Evolutionary conservation across 2,888 invertebrate genomes (phyloP), one percentile per base, ranked within the genome.

Genomic region (Scaptomyza caliginosa): DNA sequence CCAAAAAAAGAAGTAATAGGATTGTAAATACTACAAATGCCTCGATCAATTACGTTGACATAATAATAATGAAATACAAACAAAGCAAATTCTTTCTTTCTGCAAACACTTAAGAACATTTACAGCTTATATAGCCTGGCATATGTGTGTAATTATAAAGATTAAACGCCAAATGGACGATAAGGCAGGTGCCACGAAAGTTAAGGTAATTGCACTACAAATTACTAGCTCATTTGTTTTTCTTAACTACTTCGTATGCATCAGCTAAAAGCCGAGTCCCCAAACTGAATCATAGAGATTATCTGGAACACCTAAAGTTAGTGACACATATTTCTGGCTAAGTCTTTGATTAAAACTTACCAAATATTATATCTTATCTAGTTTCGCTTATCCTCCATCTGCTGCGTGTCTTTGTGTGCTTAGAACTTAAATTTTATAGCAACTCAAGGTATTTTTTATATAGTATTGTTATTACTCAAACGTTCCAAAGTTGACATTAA

Each of bases 371-470:
- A 8, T 4, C 24, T 16, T 50, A 38, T 50, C n/a, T 19, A 4
- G 10, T 7, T 36, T n/a, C 11, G 6, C 10, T 26, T 19, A 10
- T 26, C 1, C 24, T 39, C 8, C 49, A 38, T 3, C 24, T 8
- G 10, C 17, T n/a, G 45, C n/a, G 4, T 19, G 8, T n/a, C n/a
- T n/a, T n/a, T n/a, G 7, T 13, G n/a, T 19, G 5, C n/a, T 19
- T 7, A n/a, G n/a, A 36, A 26, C 39, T 11, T 19, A 39, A 50
- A 50, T 39, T 50, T 50, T 8, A 16, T 8, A 34, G 2, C 16
- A 8, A 32, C 32, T 32, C n/a, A 6, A 13, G 13, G 2, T 21
- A 21, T 32, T 5, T 13, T 2, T 10, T 2, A 0, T 28, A 1
- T 17, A n/a, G 10, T 8, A 4, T n/a, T 28, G 8, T 19, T n/a